Percentiles rank a stretch among this genome's conserved stretches.
Evolutionary conservation across 2,888 invertebrate species (phyloP).

Genomic region (Habroteleia sp.): DNA sequence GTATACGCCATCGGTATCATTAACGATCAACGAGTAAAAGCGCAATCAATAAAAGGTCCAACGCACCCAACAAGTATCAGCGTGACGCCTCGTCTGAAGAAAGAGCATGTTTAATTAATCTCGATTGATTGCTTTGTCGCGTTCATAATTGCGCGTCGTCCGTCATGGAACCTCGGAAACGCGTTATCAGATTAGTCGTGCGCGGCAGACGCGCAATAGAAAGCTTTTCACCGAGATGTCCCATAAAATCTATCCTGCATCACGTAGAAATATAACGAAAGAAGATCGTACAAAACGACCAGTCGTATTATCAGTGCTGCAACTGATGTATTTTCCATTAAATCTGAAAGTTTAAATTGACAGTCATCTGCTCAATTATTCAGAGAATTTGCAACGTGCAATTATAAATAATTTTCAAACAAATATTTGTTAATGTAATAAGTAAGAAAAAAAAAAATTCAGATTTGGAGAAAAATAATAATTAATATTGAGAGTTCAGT

Average conservation of each 20-base stretch:
- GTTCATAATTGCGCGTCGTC: slow-evolving; percentile 56
- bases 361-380: no score
- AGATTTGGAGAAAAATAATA: no score
- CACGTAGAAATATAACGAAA: slow-evolving; percentile 22
- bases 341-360: no score
- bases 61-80: slow-evolving; percentile 33
- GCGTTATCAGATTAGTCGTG: slow-evolving; percentile 57
- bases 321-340: no score
- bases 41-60: slow-evolving; percentile 47
- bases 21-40: slow-evolving; percentile 39
- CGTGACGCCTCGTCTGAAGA: slow-evolving; percentile 40
- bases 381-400: no score
- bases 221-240: slow-evolving; percentile 39
- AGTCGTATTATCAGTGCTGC: no score
- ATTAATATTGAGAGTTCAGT: no score
- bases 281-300: slow-evolving; percentile 17
- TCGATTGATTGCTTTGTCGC: slow-evolving; percentile 60
- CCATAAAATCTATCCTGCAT: slow-evolving; percentile 34
- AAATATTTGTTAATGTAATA: no score
- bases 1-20: slow-evolving; percentile 29
- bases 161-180: slow-evolving; percentile 51
- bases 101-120: slow-evolving; percentile 56
- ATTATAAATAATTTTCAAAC: no score
- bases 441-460: no score
- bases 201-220: slow-evolving; percentile 17